A percentile compares a stretch with the other conserved stretches of the same genome.
These are phyloP conservation scores for Maniola jurtina DNA, from an alignment of 1,140 invertebrate genomes.

Conservation along the genomic window DNA sequence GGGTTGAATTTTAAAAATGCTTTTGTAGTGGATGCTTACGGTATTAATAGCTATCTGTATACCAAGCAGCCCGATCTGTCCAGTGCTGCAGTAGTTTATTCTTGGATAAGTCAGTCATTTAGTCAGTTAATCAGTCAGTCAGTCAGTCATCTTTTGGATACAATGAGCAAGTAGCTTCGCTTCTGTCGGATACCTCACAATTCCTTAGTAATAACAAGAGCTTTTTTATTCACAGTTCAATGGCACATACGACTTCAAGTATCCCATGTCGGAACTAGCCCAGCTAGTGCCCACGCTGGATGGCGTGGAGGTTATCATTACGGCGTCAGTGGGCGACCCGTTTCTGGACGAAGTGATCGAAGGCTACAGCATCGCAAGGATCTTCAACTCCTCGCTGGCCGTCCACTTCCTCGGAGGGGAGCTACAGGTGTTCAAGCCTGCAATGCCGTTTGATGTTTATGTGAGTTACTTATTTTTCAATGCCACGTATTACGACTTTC, in stretches of 20 bases:
- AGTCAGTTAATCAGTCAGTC: no score
- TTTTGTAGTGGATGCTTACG: no score
- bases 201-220: neutral
- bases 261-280: conserved; percentile 89
- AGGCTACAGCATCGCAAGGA: conserved; percentile 91
- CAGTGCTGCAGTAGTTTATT: no score
- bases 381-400: conserved; percentile 91
- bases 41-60: no score
- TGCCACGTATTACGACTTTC: no score
- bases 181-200: no score
- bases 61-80: no score
- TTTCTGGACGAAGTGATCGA: conserved; percentile 92
- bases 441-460: conserved; percentile 91
- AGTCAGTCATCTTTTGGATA: no score
- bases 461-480: conserved; percentile 76
- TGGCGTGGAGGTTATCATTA: conserved; percentile 91
- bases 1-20: no score
- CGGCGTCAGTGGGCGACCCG: conserved; percentile 92
- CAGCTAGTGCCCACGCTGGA: conserved; percentile 83
- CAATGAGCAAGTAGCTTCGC: no score
- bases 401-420: conserved; percentile 92
- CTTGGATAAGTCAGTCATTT: no score
- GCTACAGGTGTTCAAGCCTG: conserved; percentile 95
- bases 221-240: conserved; percentile 83
- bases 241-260: conserved; percentile 91